Conservation (phyloP, 2,888 invertebrate genomes). For the Ellobium chinense region DNA sequence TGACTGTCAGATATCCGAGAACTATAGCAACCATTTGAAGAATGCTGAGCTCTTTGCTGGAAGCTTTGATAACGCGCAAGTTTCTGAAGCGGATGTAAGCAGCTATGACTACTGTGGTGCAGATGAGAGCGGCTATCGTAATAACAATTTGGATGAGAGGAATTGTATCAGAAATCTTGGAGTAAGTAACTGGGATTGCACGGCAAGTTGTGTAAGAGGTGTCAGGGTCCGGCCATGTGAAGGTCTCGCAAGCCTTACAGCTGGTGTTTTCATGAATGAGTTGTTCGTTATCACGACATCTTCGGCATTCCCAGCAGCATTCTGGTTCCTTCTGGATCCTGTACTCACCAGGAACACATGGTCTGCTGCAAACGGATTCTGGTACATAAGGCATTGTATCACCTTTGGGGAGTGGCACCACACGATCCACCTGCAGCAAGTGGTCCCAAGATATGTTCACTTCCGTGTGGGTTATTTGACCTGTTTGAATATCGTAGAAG, state of each 20-base stretch:
- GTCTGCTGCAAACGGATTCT: conserved; percentile 54
- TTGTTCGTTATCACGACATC: conserved; percentile 56
- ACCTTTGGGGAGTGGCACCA: neutral
- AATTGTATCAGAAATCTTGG: conserved; percentile 16
- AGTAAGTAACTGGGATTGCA: conserved; percentile 30
- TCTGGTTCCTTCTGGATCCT: conserved; percentile 48
- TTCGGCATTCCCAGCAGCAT: conserved; percentile 65
- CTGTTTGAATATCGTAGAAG: neutral
- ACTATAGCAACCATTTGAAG: conserved; percentile 63
- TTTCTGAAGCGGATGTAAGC: conserved; percentile 45
- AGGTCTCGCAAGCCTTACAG: conserved; percentile 49
- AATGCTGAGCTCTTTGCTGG: conserved; percentile 64
- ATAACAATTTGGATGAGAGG: conserved; percentile 32
- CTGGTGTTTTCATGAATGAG: conserved; percentile 34
- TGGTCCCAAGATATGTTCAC: conserved; percentile 5
- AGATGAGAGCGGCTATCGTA: conserved; percentile 15
- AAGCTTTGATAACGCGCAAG: conserved; percentile 66
- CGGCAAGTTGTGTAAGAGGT: conserved; percentile 41
- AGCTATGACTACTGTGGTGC: conserved; percentile 8
- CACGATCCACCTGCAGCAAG: neutral
- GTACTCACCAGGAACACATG: conserved; percentile 56
- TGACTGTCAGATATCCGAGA: conserved; percentile 60
- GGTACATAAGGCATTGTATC: neutral
- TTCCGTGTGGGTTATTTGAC: neutral
- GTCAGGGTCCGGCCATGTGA: conserved; percentile 54